Evolutionary conservation across 2,888 invertebrate species (phyloP).

Genomic region (Nephrotoma flavescens): DNA sequence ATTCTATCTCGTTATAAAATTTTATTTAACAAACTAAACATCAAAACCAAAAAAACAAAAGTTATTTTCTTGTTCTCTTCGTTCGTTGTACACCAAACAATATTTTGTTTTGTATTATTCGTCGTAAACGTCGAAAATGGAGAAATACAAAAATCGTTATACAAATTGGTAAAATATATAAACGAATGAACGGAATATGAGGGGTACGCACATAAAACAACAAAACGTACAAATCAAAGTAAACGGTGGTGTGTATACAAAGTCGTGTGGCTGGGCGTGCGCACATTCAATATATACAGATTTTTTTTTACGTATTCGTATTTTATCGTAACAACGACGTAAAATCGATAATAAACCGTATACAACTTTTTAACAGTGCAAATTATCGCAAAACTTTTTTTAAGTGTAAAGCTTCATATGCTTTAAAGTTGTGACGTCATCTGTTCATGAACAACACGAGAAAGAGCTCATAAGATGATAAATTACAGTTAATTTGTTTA

Average conservation of each 20-base stretch:
- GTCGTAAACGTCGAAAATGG: background rate
- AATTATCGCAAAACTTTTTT: background rate
- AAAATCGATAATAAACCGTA: background rate
- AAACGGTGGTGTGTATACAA: background rate
- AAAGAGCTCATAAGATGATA: background rate
- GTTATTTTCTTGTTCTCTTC: background rate
- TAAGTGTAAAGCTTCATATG: background rate
- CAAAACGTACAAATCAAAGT: background rate
- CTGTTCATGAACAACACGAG: background rate
- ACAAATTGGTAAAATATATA: background rate
- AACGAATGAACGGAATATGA: background rate
- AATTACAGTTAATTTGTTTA: background rate
- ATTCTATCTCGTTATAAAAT: background rate
- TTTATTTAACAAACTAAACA: background rate
- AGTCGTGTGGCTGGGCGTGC: slow-evolving; percentile 4
- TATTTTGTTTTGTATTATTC: background rate
- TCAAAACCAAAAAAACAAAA: background rate
- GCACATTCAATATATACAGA: background rate
- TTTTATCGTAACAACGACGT: background rate
- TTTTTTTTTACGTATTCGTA: background rate
- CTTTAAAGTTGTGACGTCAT: background rate
- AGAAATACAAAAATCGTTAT: background rate
- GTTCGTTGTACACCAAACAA: background rate
- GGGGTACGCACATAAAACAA: background rate
- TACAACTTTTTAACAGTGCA: background rate